Evolutionary conservation across 2,888 invertebrate genomes (phyloP).

Genomic region (Cacoxenus indagator): DNA sequence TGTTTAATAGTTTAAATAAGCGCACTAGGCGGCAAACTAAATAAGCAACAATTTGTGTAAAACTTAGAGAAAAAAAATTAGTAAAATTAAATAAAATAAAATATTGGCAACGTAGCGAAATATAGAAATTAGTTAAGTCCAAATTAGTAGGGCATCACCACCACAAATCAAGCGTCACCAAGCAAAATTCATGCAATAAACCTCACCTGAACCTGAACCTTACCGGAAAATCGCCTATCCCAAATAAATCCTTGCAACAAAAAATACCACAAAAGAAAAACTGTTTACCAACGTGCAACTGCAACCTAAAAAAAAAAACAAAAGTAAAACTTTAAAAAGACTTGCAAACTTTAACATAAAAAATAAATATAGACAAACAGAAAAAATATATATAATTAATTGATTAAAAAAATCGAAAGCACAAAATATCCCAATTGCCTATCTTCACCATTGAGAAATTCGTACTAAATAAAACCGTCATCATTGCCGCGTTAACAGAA

Average conservation of each 20-base stretch:
- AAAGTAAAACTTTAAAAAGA: slow-evolving; percentile 6
- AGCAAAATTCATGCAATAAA: too few relatives aligned
- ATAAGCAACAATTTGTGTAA: slow-evolving; percentile 58
- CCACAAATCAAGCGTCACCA: slow-evolving; percentile 15
- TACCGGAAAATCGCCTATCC: not conserved
- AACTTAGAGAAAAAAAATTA: slow-evolving; percentile 43
- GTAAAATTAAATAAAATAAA: slow-evolving; percentile 30
- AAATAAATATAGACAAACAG: slow-evolving; percentile 19
- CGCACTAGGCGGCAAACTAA: slow-evolving; percentile 11
- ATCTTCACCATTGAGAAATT: slow-evolving; percentile 52
- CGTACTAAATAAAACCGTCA: slow-evolving; percentile 62
- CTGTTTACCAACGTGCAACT: slow-evolving; percentile 43
- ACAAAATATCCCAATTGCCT: slow-evolving; percentile 15
- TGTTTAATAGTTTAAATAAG: not conserved
- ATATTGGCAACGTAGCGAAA: not conserved
- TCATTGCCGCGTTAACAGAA: slow-evolving; percentile 66
- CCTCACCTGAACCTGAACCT: slow-evolving; percentile 16
- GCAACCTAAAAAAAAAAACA: slow-evolving; percentile 31
- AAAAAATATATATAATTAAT: not conserved
- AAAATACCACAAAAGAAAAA: slow-evolving; percentile 34
- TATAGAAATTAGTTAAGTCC: not conserved
- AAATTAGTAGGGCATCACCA: slow-evolving; percentile 20
- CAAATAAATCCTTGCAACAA: not conserved
- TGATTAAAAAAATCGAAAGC: not conserved
- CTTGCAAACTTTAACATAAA: slow-evolving; percentile 19